Base-by-base conservation (phyloP, 2,888 invertebrate genomes). In the Linnaemya tessellans region DNA sequence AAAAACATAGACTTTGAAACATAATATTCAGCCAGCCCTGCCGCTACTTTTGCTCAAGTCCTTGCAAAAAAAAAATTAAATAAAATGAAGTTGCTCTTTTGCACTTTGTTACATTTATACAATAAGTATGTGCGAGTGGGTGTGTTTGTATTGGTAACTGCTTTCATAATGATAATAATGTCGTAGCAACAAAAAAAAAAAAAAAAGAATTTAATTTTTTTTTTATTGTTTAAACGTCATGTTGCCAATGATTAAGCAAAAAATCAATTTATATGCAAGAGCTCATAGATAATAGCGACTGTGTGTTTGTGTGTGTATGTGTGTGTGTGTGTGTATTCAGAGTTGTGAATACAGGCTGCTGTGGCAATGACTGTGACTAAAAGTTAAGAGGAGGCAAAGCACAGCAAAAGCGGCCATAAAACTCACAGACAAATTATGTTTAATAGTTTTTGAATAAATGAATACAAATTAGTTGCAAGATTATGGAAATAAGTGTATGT, bases 231-330 rank as follows among this genome's bases (percentile, higher is more conserved):
- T 25, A 62, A 81, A 79, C 78, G 46, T 81, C 70, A 78, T 85
- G 81, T 81, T 74, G 77, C 78, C 77, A 78, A 68, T 81, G 81
- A 85, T 85, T 78, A 85, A 85, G 78, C 73, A 79, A 58, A 85
- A 85, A 81, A 78, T 81, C 84, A 81, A 84, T 85, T 85, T 78
- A 70, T 85, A 81, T 81, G 78, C 84, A 70, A 78, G 64, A 54
- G 49, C 35, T 20, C 22, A 20, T 56, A 46, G 13, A 49, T 35
- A 8, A 30, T 30, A 5, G 30, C 5, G 30, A 30, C 5, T 2
- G 30, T 30, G 30, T 46, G 10, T 62, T 0, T 75, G 18, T 75
- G 43, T 43, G 5, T 54, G 46, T 20, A 9, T 49, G 30, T 30
- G 30, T 30, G 2, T 30, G 30, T 30, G 30, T 30, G 30, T 30